A percentile compares a stretch with the other conserved stretches of the same genome.
Evolutionary conservation across 2,797 vertebrate species (phyloP).

Genomic region (Neopelma chrysocephalum): DNA sequence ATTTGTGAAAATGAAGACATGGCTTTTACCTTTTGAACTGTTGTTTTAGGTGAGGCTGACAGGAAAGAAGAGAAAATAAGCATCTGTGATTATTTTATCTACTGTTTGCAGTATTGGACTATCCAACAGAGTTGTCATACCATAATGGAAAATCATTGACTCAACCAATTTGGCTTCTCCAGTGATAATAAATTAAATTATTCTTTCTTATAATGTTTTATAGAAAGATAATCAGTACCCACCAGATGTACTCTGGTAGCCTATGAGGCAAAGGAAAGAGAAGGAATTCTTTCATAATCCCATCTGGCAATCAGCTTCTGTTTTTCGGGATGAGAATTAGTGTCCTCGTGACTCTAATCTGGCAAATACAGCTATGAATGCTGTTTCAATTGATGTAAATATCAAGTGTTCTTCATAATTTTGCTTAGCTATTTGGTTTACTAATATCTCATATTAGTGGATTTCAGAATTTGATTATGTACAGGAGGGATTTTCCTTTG

Average conservation of each 20-base stretch:
- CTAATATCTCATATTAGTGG: background rate
- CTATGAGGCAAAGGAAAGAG: background rate
- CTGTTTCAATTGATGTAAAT: background rate
- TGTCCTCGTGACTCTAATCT: conserved; percentile 14
- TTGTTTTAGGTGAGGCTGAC: background rate
- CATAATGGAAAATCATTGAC: background rate
- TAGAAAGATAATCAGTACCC: background rate
- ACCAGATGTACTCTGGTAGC: background rate
- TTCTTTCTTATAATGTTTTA: background rate
- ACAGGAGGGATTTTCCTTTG: background rate
- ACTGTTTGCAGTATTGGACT: background rate
- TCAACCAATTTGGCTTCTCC: background rate
- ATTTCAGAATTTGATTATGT: background rate
- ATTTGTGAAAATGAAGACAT: background rate
- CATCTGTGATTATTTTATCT: background rate
- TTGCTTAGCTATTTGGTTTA: background rate
- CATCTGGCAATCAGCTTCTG: conserved; percentile 28
- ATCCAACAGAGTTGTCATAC: background rate
- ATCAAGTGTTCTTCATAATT: background rate
- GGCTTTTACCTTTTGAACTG: conserved; percentile 41
- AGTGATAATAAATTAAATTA: background rate
- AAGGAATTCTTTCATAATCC: conserved; percentile 33
- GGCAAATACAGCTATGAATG: conserved; percentile 6
- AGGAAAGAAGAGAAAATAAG: background rate
- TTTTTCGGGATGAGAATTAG: conserved; percentile 30